A percentile compares a stretch with the other conserved stretches of the same genome.
These are phyloP conservation scores for Galerucella pusilla DNA, from an alignment of 2,888 invertebrate genomes.

Conservation along the genomic window DNA sequence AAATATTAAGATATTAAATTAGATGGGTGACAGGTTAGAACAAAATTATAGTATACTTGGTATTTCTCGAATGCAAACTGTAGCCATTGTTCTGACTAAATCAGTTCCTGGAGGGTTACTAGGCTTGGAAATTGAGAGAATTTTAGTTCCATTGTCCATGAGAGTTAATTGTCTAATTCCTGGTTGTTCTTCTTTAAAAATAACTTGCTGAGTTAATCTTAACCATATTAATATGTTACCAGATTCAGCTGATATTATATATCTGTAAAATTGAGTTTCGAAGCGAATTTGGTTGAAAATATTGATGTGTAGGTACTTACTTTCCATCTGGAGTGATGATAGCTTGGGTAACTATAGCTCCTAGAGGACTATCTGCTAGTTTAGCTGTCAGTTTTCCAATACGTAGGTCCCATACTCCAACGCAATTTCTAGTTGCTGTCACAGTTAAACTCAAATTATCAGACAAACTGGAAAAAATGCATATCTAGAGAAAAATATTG, in stretches of 20 bases:
- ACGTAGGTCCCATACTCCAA: constrained; percentile 94
- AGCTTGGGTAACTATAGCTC: constrained; percentile 95
- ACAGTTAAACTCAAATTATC: constrained; percentile 85
- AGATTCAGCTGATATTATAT: constrained; percentile 91
- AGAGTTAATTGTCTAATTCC: constrained; percentile 81
- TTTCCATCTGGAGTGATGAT: constrained; percentile 87
- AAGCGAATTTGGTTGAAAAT: neutral
- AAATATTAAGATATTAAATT: constrained; percentile 49
- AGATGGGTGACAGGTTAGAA: too few species aligned
- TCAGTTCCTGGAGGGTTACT: constrained; percentile 74
- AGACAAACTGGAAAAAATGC: constrained; percentile 71
- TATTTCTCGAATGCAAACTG: constrained; percentile 75
- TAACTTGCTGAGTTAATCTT: constrained; percentile 76
- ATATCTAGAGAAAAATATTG: too few species aligned
- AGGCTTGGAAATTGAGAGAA: constrained; percentile 80
- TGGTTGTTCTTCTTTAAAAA: constrained; percentile 86
- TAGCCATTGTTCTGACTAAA: constrained; percentile 73
- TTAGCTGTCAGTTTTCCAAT: constrained; percentile 87
- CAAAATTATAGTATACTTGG: constrained; percentile 69
- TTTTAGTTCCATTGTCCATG: constrained; percentile 79
- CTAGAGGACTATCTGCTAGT: constrained; percentile 90
- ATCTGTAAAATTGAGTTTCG: constrained; percentile 60
- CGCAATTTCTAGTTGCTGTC: constrained; percentile 93
- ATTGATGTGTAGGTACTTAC: constrained; percentile 57
- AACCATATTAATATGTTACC: constrained; percentile 94